Evolutionary conservation across 2,888 invertebrate genomes (phyloP), one percentile per base, ranked within the genome.

Genomic region (Parnassius glacialis): DNA sequence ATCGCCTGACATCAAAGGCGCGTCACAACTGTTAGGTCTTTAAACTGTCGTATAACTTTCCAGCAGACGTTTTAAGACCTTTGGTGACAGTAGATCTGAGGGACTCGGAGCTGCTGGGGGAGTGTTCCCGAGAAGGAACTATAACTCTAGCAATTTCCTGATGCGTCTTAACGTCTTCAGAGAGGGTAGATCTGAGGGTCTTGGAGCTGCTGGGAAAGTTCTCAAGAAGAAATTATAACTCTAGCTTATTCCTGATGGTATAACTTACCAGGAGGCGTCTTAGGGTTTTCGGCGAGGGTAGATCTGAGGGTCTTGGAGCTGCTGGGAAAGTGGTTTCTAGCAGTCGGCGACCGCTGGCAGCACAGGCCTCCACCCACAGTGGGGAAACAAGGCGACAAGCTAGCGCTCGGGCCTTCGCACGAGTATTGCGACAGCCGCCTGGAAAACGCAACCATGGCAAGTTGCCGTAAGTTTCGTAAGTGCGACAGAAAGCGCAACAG

Each of bases 331-430:
- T 72, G 1, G 70, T 67, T 71, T 86, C 87, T 2, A 81, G 79
- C 13, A 86, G 75, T 1, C 79, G 70, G 0, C 66, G 57, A 1
- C 69, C 69, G 16, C 82, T 65, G 0, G 83, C 76, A 0, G 90
- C 90, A 53, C 90, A 89, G 0, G 85, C 87, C 63, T 88, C 88
- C 73, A 89, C 90, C 90, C 90, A 91, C 53, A 87, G 75, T 48
- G 90, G 89, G 0, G 90, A 89, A 65, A 90, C 88, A 48, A 90
- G 72, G 11, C 69, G 70, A 62, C 79, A 81, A 0, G 84, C 90
- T 9, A 89, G 73, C 0, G 83, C 83, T 0, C 87, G 74, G 0
- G 83, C 89, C 0, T 68, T 70, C 0, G 84, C 82, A 0, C 90
- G 78, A 0, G 78, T 75, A 2, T 71, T 66, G 0, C 84, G 78